Base-by-base conservation (phyloP, 1,140 invertebrate genomes). In the Tyrophagus putrescentiae region DNA sequence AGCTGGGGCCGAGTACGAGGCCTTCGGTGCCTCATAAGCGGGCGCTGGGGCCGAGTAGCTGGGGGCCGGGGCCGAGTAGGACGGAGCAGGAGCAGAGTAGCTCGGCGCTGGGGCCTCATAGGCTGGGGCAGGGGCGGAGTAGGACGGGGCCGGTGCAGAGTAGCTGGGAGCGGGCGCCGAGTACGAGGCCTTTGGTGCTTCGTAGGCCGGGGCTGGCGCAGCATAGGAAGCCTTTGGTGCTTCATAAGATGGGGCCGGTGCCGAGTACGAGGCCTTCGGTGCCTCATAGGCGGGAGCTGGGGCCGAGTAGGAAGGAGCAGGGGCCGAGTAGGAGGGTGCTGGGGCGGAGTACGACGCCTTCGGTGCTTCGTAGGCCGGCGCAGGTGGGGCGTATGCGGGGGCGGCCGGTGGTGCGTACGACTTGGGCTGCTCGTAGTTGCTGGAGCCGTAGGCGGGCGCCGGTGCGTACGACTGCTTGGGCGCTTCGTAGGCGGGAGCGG, bases 181-280 rank as follows among this genome's bases (percentile, higher is more conserved):
- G 29, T 60, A 60, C 11, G 60, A 36, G 23, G 25, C 29, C 16
- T 23, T 23, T 2, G 29, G 56, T 42, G 56, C 1, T 25, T 44
- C 33, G 13, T 59, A 59, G 16, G 57, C 57, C 16, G 59, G 59
- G 39, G 59, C 59, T 60, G 59, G 59, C 1, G 50, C 23, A 18
- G 25, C 16, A 56, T 56, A 56, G 6, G 53, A 7, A 6, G 53
- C n/a, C 53, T 42, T 28, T 56, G 9, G 53, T 7, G 53, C 28
- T 56, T 28, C 6, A 9, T 16, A 6, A 34, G 31, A 56, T 6
- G 53, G 7, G 18, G 53, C 18, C 36, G 53, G 53, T 56, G 53
- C 6, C 11, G 23, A 6, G 53, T 56, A 56, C 6, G 53, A 7
- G 18, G 53, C 18, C 36, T 39, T 39, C 36, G 54, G 54, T 1